Base-by-base conservation (phyloP, 2,113 vertebrate species). In the Empidonax alnorum region DNA sequence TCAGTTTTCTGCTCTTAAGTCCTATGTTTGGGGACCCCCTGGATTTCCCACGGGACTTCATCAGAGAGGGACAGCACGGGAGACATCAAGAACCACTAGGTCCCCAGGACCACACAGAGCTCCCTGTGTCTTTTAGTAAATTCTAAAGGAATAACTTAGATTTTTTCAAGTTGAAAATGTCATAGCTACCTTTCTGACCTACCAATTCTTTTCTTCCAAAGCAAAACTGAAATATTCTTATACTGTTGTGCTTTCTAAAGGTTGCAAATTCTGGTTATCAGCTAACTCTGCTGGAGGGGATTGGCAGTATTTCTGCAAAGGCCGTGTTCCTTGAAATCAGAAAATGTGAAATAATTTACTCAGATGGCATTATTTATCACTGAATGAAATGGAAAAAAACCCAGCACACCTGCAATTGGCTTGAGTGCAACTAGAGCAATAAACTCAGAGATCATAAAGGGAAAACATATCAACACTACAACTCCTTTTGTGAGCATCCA, bases 21-120 rank as follows among this genome's bases (percentile, higher is more conserved):
- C 3, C 7, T 23, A 50, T 4, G 12, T 78, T 16, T 75, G 28
- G 52, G 49, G 23, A 27, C 3, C 3, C 3, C 5, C 7, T 7
- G 14, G 18, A 30, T 37, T 73, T 86, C 25, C 15, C 10, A 0
- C 25, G 37, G 30, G 21, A 72, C 20, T 41, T 13, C 24, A 33
- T 4, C 1, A 0, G 37, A 11, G 23, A 3, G 1, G 25, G 52
- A 62, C 30, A 72, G 18, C 22, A 4, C 4, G 37, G 7, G 58
- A 52, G 14, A 75, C 24, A 25, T 42, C 13, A 65, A 33, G 50
- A 74, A 28, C 58, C 39, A 14, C 28, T 27, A 46, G 2, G 15
- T 78, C 18, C 27, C 6, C 1, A 5, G 44, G 31, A 69, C 9
- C 22, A 37, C 10, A 58, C 14, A 25, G 10, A 75, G 14, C 42